phyloP scores from a whole-genome alignment of 2,113 vertebrate genomes.

The Ptilorrhoa leucosticta region DNA sequence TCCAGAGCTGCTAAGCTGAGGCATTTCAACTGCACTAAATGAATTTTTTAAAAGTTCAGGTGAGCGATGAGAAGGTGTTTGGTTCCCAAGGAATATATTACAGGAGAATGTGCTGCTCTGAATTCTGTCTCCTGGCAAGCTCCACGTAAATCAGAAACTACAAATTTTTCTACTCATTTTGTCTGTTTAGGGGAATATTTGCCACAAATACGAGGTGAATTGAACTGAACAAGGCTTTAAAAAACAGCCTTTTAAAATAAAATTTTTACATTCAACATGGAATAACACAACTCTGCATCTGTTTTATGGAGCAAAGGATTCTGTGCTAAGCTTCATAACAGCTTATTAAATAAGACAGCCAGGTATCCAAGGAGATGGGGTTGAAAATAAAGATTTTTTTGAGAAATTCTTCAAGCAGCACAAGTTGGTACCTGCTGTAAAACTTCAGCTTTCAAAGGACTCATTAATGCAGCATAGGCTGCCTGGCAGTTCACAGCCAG shows the following conservation, averaged over 20 bases:
- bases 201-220: not conserved
- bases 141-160: not conserved
- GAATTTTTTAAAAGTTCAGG: not conserved
- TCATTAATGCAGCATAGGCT: not conserved
- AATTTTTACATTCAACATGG: not conserved
- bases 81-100: not conserved
- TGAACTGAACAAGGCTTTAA: not conserved
- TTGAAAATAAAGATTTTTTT: conserved; percentile 7
- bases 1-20: not conserved
- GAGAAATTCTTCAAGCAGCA: not conserved
- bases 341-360: conserved; percentile 12
- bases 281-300: not conserved
- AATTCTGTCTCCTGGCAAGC: not conserved
- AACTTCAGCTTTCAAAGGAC: not conserved
- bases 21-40: not conserved
- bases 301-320: not conserved
- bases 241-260: not conserved
- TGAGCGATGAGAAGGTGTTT: not conserved
- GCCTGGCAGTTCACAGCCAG: not conserved
- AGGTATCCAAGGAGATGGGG: not conserved
- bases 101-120: not conserved
- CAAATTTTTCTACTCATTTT: not conserved
- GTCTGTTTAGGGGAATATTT: not conserved
- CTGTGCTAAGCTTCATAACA: not conserved
- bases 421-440: not conserved